Conservation (phyloP, 2,113 vertebrate species). For the Lanius ludovicianus region DNA sequence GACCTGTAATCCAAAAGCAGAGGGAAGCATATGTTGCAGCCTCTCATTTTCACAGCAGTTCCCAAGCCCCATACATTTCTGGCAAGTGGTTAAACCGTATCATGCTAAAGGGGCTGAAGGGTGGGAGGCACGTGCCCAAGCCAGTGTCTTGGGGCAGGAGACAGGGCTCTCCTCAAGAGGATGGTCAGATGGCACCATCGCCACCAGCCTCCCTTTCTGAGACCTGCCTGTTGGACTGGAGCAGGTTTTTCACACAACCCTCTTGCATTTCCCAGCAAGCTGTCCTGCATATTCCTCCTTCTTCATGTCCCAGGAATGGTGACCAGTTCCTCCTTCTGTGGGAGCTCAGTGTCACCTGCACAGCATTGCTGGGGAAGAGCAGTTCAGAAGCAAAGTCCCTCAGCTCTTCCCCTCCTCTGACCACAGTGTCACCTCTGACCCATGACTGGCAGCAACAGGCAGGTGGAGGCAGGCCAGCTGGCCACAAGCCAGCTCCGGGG, state of each 20-base stretch:
- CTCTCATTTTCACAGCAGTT: neutral
- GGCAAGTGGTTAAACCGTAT: neutral
- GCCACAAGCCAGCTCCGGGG: neutral
- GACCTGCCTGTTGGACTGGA: neutral
- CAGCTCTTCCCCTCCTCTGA: neutral
- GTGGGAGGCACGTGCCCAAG: neutral
- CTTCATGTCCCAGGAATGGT: neutral
- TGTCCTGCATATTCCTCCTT: neutral
- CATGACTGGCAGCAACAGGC: constrained; percentile 35
- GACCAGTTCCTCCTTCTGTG: fast-evolving
- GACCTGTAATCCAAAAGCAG: neutral
- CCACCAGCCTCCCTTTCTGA: neutral
- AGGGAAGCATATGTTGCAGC: neutral
- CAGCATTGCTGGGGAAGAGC: fast-evolving
- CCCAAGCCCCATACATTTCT: neutral
- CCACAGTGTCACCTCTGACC: neutral
- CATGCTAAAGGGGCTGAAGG: fast-evolving
- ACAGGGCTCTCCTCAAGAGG: neutral
- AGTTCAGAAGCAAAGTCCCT: neutral
- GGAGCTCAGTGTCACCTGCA: neutral
- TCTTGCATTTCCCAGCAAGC: neutral
- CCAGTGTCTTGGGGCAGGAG: neutral
- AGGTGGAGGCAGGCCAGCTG: constrained; percentile 4
- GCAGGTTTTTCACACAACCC: neutral
- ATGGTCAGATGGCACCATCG: neutral